Evolutionary conservation across 2,888 invertebrate genomes (phyloP), one percentile per base, ranked within the genome.

Genomic region (Leucophenga maculata): DNA sequence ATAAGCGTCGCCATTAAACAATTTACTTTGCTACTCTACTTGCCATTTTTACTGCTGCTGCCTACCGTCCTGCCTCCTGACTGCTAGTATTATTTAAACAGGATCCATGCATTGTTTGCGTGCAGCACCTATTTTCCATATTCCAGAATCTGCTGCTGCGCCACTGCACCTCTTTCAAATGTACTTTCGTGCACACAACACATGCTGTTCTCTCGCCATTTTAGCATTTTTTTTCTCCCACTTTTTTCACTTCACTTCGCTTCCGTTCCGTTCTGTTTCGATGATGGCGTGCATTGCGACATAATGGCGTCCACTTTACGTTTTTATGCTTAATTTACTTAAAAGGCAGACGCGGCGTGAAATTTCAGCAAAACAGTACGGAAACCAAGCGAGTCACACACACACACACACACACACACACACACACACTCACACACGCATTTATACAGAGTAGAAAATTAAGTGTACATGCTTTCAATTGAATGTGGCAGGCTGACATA

Each of bases 241-340:
- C n/a, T 39, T 39, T 8, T 11, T 39, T 39, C 39, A 11, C 39
- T 39, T 39, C 39, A 39, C 39, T 11, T 39, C 26, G 3, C 3
- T 26, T 26, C 4, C 26, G 26, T 26, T 26, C 26, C 26, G 26
- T 26, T 26, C 4, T 4, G 26, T 26, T 26, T 26, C 26, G 11
- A 6, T 39, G 9, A 39, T 39, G 39, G 39, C 20, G 77, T 75
- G 78, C 78, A 75, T 75, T 79, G 80, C 85, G 84, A 81, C 85
- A 84, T 82, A 84, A 84, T 84, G 84, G 85, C 85, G 84, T 80
- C 82, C 84, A 85, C 78, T 83, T 84, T 79, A 77, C 78, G 80
- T 77, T 84, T 84, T 85, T 84, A 84, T 85, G 85, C 81, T 84
- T 84, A 85, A 85, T 85, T 85, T 85, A 81, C 82, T 85, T 83